These are phyloP conservation scores for Macrotrachela quadricornifera DNA, from an alignment of 1,140 invertebrate genomes.

Conservation along the genomic window DNA sequence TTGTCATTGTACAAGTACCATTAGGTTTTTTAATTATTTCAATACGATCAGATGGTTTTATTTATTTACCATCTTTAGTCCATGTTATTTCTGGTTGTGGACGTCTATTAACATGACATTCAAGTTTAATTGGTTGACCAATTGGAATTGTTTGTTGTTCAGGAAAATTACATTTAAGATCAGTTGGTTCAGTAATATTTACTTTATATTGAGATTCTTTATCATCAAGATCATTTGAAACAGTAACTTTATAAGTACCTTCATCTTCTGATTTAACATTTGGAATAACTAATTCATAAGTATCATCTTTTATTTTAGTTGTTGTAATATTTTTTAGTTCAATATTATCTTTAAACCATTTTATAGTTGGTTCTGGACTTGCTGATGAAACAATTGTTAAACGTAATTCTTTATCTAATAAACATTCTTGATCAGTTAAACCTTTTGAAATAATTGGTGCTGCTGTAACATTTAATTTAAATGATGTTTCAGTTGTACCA, in stretches of 20 bases:
- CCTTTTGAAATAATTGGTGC: no score
- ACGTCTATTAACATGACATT: slow-evolving; percentile 1
- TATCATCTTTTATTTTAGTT: slow-evolving; percentile 10
- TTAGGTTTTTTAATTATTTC: no score
- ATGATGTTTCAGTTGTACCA: background rate
- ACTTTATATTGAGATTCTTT: slow-evolving; percentile 1
- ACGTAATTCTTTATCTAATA: no score
- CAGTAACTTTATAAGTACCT: slow-evolving; percentile 18
- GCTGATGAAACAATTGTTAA: background rate
- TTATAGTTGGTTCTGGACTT: background rate
- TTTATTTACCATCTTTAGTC: background rate
- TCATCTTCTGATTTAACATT: slow-evolving; percentile 19
- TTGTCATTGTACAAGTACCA: no score
- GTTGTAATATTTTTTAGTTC: background rate
- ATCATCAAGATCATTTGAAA: background rate
- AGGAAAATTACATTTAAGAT: background rate
- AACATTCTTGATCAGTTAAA: no score
- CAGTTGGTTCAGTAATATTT: background rate
- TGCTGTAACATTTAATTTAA: no score
- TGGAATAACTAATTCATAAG: slow-evolving; percentile 19
- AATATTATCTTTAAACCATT: slow-evolving; percentile 5
- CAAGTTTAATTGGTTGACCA: no score
- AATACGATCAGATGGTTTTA: background rate
- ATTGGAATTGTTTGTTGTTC: background rate
- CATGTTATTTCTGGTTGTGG: slow-evolving; percentile 6